phyloP scores from a whole-genome alignment of 2,113 vertebrate species.

The Pongo pygmaeus region DNA sequence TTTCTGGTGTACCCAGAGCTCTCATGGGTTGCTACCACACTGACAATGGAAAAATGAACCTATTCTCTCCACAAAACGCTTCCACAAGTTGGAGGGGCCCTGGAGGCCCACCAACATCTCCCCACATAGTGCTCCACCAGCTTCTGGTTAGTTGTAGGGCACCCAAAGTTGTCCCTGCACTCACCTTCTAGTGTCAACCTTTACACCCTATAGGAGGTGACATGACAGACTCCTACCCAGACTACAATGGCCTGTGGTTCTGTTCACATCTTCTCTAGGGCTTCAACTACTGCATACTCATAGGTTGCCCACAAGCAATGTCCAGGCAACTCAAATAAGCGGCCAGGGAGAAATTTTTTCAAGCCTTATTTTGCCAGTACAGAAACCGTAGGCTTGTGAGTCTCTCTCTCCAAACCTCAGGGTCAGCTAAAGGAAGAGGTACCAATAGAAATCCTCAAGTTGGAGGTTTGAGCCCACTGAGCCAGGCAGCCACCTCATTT shows the following conservation, averaged over 20 bases:
- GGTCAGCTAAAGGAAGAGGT: neutral
- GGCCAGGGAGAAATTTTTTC: neutral
- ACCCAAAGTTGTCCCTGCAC: neutral
- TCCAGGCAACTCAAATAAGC: neutral
- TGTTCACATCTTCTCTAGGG: accelerated
- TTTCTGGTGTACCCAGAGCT: neutral
- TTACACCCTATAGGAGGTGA: neutral
- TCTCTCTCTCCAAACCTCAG: neutral
- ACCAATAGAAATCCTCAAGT: neutral
- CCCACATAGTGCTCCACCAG: accelerated
- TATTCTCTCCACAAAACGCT: neutral
- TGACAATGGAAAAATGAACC: neutral
- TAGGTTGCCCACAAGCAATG: accelerated
- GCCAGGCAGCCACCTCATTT: conserved; percentile 47
- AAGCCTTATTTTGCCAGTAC: neutral
- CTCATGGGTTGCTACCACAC: neutral
- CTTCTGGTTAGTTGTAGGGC: neutral
- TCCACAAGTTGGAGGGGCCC: neutral
- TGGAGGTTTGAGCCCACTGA: neutral
- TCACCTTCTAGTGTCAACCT: neutral
- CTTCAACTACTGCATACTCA: too few relatives aligned
- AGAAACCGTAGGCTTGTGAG: neutral
- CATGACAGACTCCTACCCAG: neutral
- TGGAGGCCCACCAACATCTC: neutral
- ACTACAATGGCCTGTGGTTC: neutral